Percentiles rank a stretch among this genome's conserved stretches.
These are phyloP conservation scores for Intellagama lesueurii DNA, from an alignment of 2,797 vertebrate species.

Conservation along the genomic window DNA sequence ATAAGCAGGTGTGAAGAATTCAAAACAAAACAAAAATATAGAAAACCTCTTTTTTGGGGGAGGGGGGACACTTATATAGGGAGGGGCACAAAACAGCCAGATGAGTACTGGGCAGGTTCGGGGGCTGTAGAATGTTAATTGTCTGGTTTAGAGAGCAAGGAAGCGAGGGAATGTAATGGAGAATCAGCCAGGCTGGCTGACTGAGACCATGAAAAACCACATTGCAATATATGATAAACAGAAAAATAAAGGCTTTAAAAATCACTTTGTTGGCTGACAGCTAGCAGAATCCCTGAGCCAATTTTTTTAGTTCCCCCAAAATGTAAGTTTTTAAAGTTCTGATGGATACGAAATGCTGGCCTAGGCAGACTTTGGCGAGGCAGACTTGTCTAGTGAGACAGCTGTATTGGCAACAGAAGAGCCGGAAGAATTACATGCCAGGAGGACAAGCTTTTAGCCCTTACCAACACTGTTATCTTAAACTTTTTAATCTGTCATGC, in stretches of 20 bases:
- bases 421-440: not conserved
- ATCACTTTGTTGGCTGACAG: no score
- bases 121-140: not conserved
- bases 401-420: no score
- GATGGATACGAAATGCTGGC: not conserved
- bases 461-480: not conserved
- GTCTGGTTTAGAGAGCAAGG: not conserved
- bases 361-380: no score
- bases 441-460: not conserved
- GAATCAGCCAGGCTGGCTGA: not conserved
- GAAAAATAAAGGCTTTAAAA: not conserved
- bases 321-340: no score
- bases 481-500: not conserved
- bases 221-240: not conserved
- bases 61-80: no score
- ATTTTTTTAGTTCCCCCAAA: no score
- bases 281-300: no score
- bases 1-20: no score
- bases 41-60: no score
- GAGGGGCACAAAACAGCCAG: not conserved
- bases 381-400: no score
- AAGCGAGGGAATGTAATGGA: not conserved
- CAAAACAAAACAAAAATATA: no score
- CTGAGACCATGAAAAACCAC: no score
- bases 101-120: not conserved